phyloP scores from a whole-genome alignment of 2,888 invertebrate species.

The Plagodis pulveraria region DNA sequence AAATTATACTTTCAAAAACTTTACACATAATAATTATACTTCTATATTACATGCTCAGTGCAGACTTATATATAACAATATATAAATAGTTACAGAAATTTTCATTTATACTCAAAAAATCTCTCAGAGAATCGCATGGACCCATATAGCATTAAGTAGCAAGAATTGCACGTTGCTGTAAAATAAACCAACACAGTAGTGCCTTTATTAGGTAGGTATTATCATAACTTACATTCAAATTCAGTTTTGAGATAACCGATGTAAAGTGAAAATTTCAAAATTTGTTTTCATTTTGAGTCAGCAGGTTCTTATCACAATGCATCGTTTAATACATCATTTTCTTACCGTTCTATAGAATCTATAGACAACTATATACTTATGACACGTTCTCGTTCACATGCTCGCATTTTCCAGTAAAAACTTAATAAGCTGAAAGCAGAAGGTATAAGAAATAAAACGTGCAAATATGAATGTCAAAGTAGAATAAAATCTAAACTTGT shows the following conservation, averaged over 20 bases:
- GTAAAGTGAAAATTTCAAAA: neutral
- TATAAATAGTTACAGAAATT: too few relatives aligned
- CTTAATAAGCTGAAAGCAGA: constrained; percentile 41
- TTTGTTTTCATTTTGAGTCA: constrained; percentile 6
- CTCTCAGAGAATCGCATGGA: too few relatives aligned
- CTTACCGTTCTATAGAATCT: neutral
- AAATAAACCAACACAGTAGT: too few relatives aligned
- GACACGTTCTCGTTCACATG: constrained; percentile 43
- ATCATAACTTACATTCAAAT: too few relatives aligned
- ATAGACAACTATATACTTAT: neutral
- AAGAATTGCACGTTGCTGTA: too few relatives aligned
- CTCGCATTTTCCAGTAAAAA: constrained; percentile 46
- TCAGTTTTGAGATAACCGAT: neutral
- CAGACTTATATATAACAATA: too few relatives aligned
- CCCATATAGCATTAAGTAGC: too few relatives aligned
- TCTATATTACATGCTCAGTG: too few relatives aligned
- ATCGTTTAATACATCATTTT: neutral
- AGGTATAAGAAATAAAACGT: constrained; percentile 40
- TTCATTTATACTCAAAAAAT: too few relatives aligned
- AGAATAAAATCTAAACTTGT: neutral
- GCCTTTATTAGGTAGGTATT: too few relatives aligned
- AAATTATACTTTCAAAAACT: too few relatives aligned
- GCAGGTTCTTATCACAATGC: constrained; percentile 1
- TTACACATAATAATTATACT: too few relatives aligned
- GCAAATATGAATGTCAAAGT: constrained; percentile 63